These are phyloP conservation scores for Synergus gifuensis DNA, from an alignment of 2,888 invertebrate species.

Conservation along the genomic window DNA sequence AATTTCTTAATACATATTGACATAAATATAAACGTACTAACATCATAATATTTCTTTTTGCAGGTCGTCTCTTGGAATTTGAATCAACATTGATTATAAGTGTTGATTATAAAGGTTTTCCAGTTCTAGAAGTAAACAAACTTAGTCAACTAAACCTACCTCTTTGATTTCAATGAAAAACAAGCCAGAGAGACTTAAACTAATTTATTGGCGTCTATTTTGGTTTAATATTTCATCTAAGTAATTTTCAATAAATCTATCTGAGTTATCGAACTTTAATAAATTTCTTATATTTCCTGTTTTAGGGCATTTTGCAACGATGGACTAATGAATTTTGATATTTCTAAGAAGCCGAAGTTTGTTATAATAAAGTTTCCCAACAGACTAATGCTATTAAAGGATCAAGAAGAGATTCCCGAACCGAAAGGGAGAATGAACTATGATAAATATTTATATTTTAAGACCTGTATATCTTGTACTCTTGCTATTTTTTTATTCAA, in stretches of 20 bases:
- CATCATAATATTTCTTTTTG: neutral
- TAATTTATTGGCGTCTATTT: neutral
- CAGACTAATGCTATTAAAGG: neutral
- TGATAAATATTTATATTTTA: no score
- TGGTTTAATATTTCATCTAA: constrained; percentile 9
- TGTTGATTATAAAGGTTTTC: no score
- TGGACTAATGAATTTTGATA: constrained; percentile 1
- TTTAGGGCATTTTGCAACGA: constrained; percentile 7
- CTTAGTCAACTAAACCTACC: neutral
- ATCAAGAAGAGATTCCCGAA: neutral
- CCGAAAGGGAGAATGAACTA: neutral
- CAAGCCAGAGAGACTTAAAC: neutral
- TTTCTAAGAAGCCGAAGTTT: constrained; percentile 7
- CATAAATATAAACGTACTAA: neutral
- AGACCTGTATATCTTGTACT: no score
- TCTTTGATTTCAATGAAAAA: neutral
- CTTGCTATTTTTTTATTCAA: no score
- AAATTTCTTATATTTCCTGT: constrained; percentile 22
- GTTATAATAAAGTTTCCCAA: constrained; percentile 23
- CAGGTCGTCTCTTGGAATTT: neutral
- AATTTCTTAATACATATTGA: neutral
- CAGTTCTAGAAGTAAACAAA: no score
- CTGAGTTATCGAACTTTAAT: neutral
- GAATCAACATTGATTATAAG: no score
- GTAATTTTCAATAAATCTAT: neutral